Conservation (phyloP, 2,888 invertebrate species). For the Labia minor region DNA sequence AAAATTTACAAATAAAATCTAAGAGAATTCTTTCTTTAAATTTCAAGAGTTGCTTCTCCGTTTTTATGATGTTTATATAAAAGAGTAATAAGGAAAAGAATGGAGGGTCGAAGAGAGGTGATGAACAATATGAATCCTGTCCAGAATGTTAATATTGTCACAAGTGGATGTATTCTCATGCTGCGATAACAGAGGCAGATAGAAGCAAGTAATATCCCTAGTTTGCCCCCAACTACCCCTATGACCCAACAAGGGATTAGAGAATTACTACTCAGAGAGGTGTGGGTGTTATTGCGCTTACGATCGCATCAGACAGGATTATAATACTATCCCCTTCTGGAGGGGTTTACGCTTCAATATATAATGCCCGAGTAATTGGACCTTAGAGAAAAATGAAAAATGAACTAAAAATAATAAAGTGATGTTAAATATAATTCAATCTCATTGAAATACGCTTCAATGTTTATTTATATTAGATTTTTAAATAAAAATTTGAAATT, state of each 20-base stretch:
- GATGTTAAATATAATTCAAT: too few relatives aligned
- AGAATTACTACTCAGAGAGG: not conserved
- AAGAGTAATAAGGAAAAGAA: too few relatives aligned
- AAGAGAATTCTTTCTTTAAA: too few relatives aligned
- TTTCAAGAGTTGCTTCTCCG: too few relatives aligned
- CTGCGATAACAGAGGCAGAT: slow-evolving; percentile 7
- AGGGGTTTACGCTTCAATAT: not conserved
- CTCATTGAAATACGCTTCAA: too few relatives aligned
- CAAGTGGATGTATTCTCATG: slow-evolving; percentile 13
- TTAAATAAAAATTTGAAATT: too few relatives aligned
- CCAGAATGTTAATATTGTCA: not conserved
- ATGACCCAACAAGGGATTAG: slow-evolving; percentile 13
- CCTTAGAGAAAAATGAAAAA: not conserved
- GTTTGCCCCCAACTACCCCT: not conserved
- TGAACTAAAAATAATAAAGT: too few relatives aligned
- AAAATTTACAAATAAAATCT: too few relatives aligned
- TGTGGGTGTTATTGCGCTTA: not conserved
- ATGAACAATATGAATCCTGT: not conserved
- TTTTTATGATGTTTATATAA: too few relatives aligned
- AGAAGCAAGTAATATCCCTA: not conserved
- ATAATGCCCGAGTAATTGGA: not conserved
- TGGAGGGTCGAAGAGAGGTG: not conserved
- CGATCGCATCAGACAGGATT: not conserved
- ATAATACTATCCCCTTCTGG: not conserved
- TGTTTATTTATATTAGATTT: too few relatives aligned